Percentiles rank a stretch among this genome's conserved stretches.
Conservation (phyloP, 2,888 invertebrate species). For the Sialis lutaria region DNA sequence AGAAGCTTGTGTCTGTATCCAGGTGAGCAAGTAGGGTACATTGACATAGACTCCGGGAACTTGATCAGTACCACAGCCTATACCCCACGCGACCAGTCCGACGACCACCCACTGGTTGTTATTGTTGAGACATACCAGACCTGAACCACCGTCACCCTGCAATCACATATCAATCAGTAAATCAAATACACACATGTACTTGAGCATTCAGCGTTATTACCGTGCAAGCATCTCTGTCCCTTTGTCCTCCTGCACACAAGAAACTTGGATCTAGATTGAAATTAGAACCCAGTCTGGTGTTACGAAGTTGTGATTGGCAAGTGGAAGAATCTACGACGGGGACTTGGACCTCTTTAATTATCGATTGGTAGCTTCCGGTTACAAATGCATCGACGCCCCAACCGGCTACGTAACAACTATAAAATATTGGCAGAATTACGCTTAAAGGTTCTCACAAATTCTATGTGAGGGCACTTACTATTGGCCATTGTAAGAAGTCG, state of each 20-base stretch:
- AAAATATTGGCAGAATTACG: constrained; percentile 5
- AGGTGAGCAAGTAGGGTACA: constrained; percentile 40
- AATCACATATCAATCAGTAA: constrained; percentile 10
- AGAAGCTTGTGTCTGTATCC: constrained; percentile 31
- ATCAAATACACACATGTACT: too few relatives aligned
- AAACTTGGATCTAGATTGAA: constrained; percentile 47
- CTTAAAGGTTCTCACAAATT: neutral
- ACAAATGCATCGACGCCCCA: constrained; percentile 72
- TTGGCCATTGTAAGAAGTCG: constrained; percentile 29
- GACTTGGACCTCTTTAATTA: constrained; percentile 40
- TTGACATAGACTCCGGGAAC: constrained; percentile 63
- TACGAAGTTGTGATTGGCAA: constrained; percentile 44
- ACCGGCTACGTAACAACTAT: constrained; percentile 52
- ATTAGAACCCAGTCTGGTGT: constrained; percentile 43
- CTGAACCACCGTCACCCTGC: constrained; percentile 60
- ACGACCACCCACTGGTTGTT: constrained; percentile 39
- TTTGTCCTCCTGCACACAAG: constrained; percentile 63
- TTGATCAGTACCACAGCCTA: constrained; percentile 44
- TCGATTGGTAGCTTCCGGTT: constrained; percentile 18
- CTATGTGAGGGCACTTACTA: constrained; percentile 19
- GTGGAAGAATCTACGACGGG: constrained; percentile 39
- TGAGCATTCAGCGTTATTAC: constrained; percentile 24
- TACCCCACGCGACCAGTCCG: constrained; percentile 52
- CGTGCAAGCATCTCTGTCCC: constrained; percentile 61
- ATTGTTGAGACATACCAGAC: constrained; percentile 39